Evolutionary conservation across 2,888 invertebrate species (phyloP).

Genomic region (Cerceris ruficornis): DNA sequence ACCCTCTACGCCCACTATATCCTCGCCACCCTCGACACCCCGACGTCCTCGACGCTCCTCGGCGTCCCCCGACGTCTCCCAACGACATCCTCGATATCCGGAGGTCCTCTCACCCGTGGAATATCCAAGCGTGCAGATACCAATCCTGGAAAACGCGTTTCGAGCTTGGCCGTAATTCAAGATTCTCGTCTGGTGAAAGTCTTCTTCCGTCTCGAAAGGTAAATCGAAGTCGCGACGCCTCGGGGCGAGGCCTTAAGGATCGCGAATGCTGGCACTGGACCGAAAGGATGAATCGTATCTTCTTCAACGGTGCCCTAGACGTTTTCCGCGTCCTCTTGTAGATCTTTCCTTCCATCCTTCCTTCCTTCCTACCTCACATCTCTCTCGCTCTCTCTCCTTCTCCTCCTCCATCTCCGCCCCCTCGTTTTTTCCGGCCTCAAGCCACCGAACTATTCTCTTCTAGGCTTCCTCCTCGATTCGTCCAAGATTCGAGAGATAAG

Average conservation of each 20-base stretch:
- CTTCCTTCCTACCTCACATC: background rate
- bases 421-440: slow-evolving; percentile 4
- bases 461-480: slow-evolving; percentile 15
- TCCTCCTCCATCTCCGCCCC: background rate
- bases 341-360: slow-evolving; percentile 1
- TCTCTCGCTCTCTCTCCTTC: slow-evolving; percentile 5
- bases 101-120: background rate
- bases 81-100: background rate
- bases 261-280: slow-evolving; percentile 39
- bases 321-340: slow-evolving; percentile 6
- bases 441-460: background rate
- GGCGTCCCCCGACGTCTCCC: too few species aligned
- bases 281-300: slow-evolving; percentile 59
- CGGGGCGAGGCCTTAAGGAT: slow-evolving; percentile 42
- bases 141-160: slow-evolving; percentile 22
- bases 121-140: slow-evolving; percentile 9
- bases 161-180: slow-evolving; percentile 50
- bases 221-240: slow-evolving; percentile 51
- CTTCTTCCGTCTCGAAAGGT: slow-evolving; percentile 22
- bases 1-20: too few species aligned
- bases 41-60: too few species aligned
- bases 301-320: slow-evolving; percentile 20
- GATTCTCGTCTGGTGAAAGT: slow-evolving; percentile 26
- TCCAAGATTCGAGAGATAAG: slow-evolving; percentile 58
- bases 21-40: too few species aligned